Evolutionary conservation across 1,140 invertebrate genomes (phyloP).

Genomic region (Branchinecta lynchi): DNA sequence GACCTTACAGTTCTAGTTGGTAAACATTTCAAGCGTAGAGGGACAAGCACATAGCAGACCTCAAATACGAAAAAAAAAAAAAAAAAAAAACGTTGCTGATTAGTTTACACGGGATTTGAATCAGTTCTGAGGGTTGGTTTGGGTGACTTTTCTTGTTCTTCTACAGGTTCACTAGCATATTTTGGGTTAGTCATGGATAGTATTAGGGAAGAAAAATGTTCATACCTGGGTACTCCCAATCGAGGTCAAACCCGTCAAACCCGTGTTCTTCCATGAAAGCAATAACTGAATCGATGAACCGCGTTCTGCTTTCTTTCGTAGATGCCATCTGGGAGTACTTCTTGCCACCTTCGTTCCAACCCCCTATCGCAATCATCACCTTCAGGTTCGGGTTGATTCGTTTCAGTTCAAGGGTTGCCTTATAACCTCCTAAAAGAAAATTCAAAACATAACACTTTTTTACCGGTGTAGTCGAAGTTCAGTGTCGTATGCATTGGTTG

Average conservation of each 20-base stretch:
- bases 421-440: slow-evolving; percentile 37
- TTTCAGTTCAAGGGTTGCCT: slow-evolving; percentile 36
- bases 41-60: too few species aligned
- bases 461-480: too few species aligned
- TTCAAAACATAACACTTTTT: background rate
- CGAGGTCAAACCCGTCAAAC: slow-evolving; percentile 46
- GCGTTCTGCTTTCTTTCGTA: slow-evolving; percentile 26
- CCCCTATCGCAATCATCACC: slow-evolving; percentile 36
- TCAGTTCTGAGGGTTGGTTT: too few species aligned
- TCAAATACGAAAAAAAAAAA: too few species aligned
- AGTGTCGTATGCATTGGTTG: too few species aligned
- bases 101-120: too few species aligned
- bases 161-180: too few species aligned
- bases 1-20: too few species aligned
- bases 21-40: too few species aligned
- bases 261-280: slow-evolving; percentile 37
- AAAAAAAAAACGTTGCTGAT: too few species aligned
- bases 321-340: slow-evolving; percentile 35
- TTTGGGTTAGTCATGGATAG: background rate
- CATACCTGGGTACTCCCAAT: slow-evolving; percentile 40
- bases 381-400: slow-evolving; percentile 38
- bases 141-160: too few species aligned
- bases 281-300: slow-evolving; percentile 42
- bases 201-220: slow-evolving; percentile 3
- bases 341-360: slow-evolving; percentile 35